These are phyloP conservation scores for Koerneria pararmatus DNA, from an alignment of 2,888 invertebrate genomes.

Conservation along the genomic window DNA sequence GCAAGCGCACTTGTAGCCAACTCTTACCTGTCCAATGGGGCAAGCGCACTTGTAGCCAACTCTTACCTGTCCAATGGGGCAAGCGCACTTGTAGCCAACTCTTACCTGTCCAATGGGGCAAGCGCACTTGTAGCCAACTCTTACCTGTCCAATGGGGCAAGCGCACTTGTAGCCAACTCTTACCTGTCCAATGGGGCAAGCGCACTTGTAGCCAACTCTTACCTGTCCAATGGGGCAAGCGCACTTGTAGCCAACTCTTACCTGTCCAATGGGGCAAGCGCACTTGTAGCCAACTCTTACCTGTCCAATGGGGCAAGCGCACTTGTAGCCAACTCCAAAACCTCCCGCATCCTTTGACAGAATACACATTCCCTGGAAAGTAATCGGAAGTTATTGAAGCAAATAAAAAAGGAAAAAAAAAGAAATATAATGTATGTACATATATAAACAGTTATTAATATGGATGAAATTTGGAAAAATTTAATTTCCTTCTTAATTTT, in stretches of 20 bases:
- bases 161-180: constrained; percentile 68
- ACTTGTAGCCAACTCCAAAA: constrained; percentile 65
- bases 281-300: constrained; percentile 1
- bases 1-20: not conserved
- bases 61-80: constrained; percentile 75
- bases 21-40: constrained; percentile 72
- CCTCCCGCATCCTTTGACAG: constrained; percentile 73
- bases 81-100: constrained; percentile 70
- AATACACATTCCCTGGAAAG: constrained; percentile 77
- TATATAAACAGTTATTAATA: not conserved
- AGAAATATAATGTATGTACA: not conserved
- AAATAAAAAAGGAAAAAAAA: not conserved
- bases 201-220: not conserved
- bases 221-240: constrained; percentile 81
- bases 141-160: constrained; percentile 78
- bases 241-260: constrained; percentile 66
- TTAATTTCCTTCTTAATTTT: no score
- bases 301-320: constrained; percentile 85
- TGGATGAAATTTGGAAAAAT: not conserved
- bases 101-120: constrained; percentile 69
- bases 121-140: not conserved
- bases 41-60: constrained; percentile 72
- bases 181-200: constrained; percentile 69
- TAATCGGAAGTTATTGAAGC: constrained; percentile 77
- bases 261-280: no score